These are phyloP conservation scores for Phalera bucephala DNA, from an alignment of 2,888 invertebrate species.

Conservation along the genomic window DNA sequence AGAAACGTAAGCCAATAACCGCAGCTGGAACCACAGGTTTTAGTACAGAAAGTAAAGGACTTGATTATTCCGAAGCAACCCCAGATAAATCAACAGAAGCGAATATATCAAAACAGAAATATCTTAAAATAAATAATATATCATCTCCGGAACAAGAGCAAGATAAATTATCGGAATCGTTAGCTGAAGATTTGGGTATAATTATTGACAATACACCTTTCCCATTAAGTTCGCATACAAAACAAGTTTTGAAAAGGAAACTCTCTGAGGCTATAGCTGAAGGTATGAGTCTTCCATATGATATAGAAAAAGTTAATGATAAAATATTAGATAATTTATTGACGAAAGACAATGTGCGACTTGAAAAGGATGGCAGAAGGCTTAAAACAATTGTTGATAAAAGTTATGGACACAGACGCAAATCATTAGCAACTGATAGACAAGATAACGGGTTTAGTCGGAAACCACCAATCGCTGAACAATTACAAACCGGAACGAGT, in stretches of 20 bases:
- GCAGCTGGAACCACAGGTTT: not conserved
- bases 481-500: too few relatives aligned
- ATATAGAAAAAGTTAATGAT: slow-evolving; percentile 13
- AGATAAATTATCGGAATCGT: not conserved
- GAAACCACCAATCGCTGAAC: too few relatives aligned
- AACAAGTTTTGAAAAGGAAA: not conserved
- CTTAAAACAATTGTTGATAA: too few relatives aligned
- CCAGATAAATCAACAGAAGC: not conserved
- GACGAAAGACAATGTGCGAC: not conserved
- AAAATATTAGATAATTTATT: slow-evolving; percentile 20
- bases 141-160: not conserved
- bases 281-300: not conserved
- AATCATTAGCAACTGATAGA: too few relatives aligned
- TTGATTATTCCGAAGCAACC: too few relatives aligned
- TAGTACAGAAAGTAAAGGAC: too few relatives aligned
- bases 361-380: too few relatives aligned
- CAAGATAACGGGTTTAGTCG: too few relatives aligned
- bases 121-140: too few relatives aligned
- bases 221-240: not conserved
- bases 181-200: slow-evolving; percentile 3
- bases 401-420: too few relatives aligned
- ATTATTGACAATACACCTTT: not conserved
- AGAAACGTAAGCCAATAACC: too few relatives aligned
- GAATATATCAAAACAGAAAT: not conserved
- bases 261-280: not conserved